Conservation (phyloP, 2,113 vertebrate genomes). For the zebrafish (Danio rerio) region GRCz12tu NC_133181.1:14341001-14341500, state of each 20-base stretch:
- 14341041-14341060: conserved; percentile 33
- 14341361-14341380: background rate
- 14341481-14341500: background rate
- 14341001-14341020: conserved; percentile 13
- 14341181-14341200: conserved; percentile 13
- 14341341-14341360: conserved; percentile 27
- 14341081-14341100: conserved; percentile 50
- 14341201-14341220: conserved; percentile 39
- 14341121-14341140: conserved; percentile 58
- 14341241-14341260: conserved; percentile 28
- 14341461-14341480: background rate
- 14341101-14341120: conserved; percentile 44
- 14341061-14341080: conserved; percentile 44
- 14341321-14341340: conserved; percentile 13
- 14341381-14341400: conserved; percentile 1
- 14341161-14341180: conserved; percentile 5
- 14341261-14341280: conserved; percentile 44
- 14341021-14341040: conserved; percentile 36
- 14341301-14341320: conserved; percentile 29
- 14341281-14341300: conserved; percentile 32
- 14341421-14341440: background rate
- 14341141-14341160: conserved; percentile 53
- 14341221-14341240: conserved; percentile 42
- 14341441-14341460: background rate
- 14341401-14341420: conserved; percentile 12